Conservation (phyloP, 1,140 invertebrate species). For the Mizuhopecten yessoensis region DNA sequence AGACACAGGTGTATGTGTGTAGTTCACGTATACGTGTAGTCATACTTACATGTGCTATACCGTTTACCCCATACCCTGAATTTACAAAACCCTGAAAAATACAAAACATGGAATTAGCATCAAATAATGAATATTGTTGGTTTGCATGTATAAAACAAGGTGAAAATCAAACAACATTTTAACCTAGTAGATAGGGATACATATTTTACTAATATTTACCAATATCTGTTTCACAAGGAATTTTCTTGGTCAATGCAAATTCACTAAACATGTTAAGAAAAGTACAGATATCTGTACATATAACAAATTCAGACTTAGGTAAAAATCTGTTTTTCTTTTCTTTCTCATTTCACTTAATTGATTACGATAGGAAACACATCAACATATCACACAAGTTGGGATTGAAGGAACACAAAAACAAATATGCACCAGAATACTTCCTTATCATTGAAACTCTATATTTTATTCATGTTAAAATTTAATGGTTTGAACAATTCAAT, state of each 20-base stretch:
- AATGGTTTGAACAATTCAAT: too few species aligned
- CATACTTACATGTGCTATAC: conserved; percentile 94
- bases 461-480: too few species aligned
- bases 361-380: conserved; percentile 38
- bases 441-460: neutral
- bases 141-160: neutral
- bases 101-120: conserved; percentile 52
- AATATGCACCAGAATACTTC: neutral
- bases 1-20: neutral
- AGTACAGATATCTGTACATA: neutral
- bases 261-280: neutral
- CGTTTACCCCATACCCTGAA: conserved; percentile 98
- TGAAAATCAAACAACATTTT: too few species aligned
- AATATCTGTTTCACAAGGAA: neutral
- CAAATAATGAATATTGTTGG: neutral
- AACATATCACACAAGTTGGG: neutral
- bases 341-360: neutral
- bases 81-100: conserved; percentile 95
- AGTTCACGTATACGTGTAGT: neutral
- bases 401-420: neutral
- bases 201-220: too few species aligned
- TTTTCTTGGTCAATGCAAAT: neutral
- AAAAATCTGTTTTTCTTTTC: too few species aligned
- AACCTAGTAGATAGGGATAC: too few species aligned
- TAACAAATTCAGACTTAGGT: neutral